Evolutionary conservation across 2,797 vertebrate species (phyloP).

Genomic region (Sitta carolinensis): DNA sequence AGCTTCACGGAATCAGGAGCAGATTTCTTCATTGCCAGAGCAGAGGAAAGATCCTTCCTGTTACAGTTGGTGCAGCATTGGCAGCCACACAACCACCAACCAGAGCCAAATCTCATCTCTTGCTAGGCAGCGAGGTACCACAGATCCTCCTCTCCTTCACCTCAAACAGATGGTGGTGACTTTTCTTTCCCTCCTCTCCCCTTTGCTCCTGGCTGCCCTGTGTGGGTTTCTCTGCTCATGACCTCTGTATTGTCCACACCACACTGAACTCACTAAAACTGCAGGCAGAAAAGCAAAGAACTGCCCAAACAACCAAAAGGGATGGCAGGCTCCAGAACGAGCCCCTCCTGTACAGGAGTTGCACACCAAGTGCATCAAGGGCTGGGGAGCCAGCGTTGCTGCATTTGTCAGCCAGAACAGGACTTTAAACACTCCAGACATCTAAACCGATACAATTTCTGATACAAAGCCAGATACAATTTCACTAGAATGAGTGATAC

Average conservation of each 20-base stretch:
- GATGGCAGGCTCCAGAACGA: not conserved
- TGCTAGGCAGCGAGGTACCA: not conserved
- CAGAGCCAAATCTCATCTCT: not conserved
- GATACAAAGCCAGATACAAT: not conserved
- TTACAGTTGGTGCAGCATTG: not conserved
- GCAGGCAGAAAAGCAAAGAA: not conserved
- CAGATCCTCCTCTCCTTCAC: not conserved
- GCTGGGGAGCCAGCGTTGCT: not conserved
- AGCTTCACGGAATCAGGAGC: not conserved
- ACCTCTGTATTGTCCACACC: not conserved
- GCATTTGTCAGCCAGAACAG: not conserved
- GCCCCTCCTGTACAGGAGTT: not conserved
- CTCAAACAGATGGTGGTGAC: not conserved
- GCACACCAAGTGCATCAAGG: not conserved
- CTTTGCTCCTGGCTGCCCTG: not conserved
- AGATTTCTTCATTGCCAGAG: not conserved
- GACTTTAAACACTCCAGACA: not conserved
- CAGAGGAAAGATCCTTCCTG: not conserved
- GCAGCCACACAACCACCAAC: not conserved
- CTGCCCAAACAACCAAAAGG: not conserved
- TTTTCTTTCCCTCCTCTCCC: not conserved
- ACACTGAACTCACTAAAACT: not conserved
- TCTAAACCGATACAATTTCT: not conserved
- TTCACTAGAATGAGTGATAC: not conserved
- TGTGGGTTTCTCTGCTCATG: rapidly evolving